Percentiles rank a stretch among this genome's conserved stretches.
phyloP scores from a whole-genome alignment of 2,888 invertebrate species.

The Eupithecia tripunctaria region DNA sequence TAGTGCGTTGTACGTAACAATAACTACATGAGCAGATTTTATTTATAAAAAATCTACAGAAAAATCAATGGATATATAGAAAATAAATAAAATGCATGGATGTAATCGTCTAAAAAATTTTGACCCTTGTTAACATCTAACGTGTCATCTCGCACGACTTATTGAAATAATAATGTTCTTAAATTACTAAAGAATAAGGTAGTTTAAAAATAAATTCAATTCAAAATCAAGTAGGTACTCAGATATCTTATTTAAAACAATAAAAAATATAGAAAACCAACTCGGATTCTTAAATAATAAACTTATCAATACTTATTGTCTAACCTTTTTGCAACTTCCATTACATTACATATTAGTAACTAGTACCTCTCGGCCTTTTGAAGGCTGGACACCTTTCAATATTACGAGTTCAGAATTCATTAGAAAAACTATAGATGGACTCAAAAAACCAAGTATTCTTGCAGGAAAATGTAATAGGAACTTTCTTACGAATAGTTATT shows the following conservation, averaged over 20 bases:
- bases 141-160: neutral
- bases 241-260: too few species aligned
- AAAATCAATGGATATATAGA: neutral
- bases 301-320: too few species aligned
- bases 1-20: conserved; percentile 52
- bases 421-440: neutral
- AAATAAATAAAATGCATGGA: neutral
- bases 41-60: neutral
- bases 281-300: too few species aligned
- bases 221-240: too few species aligned
- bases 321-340: neutral
- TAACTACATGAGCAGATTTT: neutral
- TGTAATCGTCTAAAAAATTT: neutral
- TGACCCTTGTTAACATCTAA: neutral
- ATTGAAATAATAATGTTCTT: neutral
- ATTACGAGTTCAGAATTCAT: neutral
- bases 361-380: neutral
- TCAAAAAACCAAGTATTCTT: neutral
- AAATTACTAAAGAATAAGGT: neutral
- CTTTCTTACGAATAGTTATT: neutral
- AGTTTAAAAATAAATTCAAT: too few species aligned
- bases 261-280: too few species aligned
- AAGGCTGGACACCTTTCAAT: too few species aligned
- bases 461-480: neutral
- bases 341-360: neutral